Conservation (phyloP, 2,888 invertebrate genomes). For the Sinodicranocentrus sp. region DNA sequence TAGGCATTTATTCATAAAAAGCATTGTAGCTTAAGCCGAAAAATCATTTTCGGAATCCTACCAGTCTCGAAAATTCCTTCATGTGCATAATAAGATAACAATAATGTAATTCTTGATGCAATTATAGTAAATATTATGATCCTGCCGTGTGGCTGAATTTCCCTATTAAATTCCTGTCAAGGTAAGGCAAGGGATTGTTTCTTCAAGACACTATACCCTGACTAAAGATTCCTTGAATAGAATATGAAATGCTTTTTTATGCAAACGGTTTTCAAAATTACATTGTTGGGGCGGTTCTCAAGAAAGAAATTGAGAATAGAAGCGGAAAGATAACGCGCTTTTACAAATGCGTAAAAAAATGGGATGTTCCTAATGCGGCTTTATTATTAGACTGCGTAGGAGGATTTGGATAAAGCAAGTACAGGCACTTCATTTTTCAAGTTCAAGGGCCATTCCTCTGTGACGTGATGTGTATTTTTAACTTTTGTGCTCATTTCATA, state of each 20-base stretch:
- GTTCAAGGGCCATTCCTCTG: no score
- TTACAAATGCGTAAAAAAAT: no score
- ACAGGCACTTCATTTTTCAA: background rate
- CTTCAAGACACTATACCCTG: no score
- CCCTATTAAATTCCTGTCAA: slow-evolving; percentile 37
- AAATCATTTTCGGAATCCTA: slow-evolving; percentile 36
- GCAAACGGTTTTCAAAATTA: slow-evolving; percentile 19
- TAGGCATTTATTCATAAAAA: slow-evolving; percentile 11
- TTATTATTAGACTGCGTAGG: background rate
- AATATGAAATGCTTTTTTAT: slow-evolving; percentile 49
- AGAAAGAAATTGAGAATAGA: background rate
- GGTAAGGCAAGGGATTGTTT: background rate
- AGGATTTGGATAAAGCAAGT: background rate
- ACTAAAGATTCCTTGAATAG: slow-evolving; percentile 5
- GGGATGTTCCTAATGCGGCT: no score
- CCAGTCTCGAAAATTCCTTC: background rate
- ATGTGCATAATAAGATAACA: slow-evolving; percentile 46
- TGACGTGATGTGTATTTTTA: no score
- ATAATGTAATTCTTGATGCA: slow-evolving; percentile 52
- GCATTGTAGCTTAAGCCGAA: background rate
- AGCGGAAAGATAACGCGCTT: background rate
- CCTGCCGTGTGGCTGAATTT: slow-evolving; percentile 28
- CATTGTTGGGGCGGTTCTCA: background rate
- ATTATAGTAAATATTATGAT: slow-evolving; percentile 61
- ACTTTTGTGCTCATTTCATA: background rate